phyloP scores from a whole-genome alignment of 2,797 vertebrate species.

The Phaenicophaeus curvirostris region DNA sequence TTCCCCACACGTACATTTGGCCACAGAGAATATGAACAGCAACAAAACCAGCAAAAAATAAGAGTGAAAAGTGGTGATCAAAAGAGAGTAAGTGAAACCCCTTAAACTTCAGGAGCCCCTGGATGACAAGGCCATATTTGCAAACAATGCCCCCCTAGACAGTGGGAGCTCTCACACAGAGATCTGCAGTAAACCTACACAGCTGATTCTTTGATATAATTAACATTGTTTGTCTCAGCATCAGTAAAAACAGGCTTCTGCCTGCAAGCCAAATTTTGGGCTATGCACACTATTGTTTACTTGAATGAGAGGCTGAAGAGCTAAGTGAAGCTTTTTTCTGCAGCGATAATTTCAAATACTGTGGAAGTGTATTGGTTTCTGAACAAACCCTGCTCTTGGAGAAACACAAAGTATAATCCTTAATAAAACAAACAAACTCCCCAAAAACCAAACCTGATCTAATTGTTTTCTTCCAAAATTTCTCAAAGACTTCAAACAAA shows the following conservation, averaged over 20 bases:
- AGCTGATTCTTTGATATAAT: background rate
- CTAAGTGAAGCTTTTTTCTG: background rate
- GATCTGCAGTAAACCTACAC: background rate
- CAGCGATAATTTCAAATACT: background rate
- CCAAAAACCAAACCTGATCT: background rate
- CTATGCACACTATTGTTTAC: background rate
- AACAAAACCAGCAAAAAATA: background rate
- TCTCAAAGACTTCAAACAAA: background rate
- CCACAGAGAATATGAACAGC: background rate
- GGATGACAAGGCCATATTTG: background rate
- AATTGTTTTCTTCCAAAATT: background rate
- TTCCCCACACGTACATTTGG: background rate
- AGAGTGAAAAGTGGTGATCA: background rate
- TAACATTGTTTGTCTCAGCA: conserved; percentile 12
- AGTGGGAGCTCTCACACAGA: background rate
- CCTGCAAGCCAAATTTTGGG: conserved; percentile 2
- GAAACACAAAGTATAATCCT: background rate
- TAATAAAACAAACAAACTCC: background rate
- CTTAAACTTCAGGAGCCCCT: background rate
- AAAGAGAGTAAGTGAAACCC: background rate
- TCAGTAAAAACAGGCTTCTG: conserved; percentile 23
- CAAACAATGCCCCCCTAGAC: background rate
- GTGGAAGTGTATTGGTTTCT: background rate
- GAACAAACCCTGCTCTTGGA: background rate
- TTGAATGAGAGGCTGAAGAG: conserved; percentile 12